Conservation (phyloP, 23 tunicate genomes). For the Diplosoma virens region DNA sequence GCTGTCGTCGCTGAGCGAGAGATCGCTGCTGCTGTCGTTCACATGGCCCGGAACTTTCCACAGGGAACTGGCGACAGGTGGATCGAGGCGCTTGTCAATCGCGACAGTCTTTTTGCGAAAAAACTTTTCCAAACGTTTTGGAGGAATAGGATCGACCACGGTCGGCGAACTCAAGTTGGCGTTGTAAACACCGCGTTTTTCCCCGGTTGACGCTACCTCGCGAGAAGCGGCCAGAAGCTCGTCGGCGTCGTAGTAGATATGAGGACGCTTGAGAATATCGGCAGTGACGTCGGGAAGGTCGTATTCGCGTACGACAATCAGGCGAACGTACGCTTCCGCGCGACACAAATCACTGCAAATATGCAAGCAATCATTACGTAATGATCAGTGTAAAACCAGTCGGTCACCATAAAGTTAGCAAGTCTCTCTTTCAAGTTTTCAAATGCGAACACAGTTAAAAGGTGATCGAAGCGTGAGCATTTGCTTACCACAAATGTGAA, state of each 20-base stretch:
- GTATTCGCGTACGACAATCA: conserved; percentile 67
- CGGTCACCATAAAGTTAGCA: not conserved
- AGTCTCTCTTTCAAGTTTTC: not conserved
- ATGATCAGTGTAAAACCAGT: not conserved
- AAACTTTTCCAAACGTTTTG: conserved; percentile 24
- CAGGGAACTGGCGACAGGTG: not conserved
- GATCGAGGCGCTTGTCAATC: not conserved
- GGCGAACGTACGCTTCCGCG: conserved; percentile 66
- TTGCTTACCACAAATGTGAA: conserved; percentile 35
- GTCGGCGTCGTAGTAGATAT: conserved; percentile 73
- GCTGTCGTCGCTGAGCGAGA: conserved; percentile 41
- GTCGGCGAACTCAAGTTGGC: not conserved
- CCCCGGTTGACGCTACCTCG: not conserved
- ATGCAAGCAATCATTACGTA: no score
- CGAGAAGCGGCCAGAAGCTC: conserved; percentile 33
- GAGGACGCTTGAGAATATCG: conserved; percentile 72
- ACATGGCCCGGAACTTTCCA: not conserved
- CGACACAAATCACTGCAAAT: conserved; percentile 73
- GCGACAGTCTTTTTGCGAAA: conserved; percentile 27
- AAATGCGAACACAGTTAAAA: no score
- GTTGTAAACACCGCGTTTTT: not conserved
- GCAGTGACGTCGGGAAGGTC: conserved; percentile 47
- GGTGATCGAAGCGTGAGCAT: no score
- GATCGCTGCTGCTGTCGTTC: conserved; percentile 36
- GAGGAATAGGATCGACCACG: not conserved